Evolutionary conservation across 2,888 invertebrate genomes (phyloP).

Genomic region (Tachina fera): DNA sequence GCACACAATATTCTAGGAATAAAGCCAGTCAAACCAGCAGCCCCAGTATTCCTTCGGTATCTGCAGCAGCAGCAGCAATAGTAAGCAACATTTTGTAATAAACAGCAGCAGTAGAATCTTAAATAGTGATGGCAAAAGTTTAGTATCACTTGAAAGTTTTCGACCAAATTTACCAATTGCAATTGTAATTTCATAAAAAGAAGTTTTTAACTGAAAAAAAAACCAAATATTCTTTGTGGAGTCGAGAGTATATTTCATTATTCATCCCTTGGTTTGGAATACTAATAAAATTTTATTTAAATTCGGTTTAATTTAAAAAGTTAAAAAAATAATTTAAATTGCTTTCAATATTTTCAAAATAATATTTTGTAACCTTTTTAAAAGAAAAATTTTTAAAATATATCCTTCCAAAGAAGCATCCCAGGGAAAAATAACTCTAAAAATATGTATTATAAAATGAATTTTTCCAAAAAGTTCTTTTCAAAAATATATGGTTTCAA

Average conservation of each 20-base stretch:
- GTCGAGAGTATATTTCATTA: too few species aligned
- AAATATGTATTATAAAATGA: too few species aligned
- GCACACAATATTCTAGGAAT: slow-evolving; percentile 16
- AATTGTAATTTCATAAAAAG: background rate
- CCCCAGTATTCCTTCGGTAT: background rate
- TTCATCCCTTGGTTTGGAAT: too few species aligned
- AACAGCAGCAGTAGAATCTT: slow-evolving; percentile 20
- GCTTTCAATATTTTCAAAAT: too few species aligned
- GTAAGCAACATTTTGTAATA: slow-evolving; percentile 1
- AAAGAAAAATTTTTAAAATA: background rate
- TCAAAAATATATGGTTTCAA: too few species aligned
- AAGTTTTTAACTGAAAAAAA: background rate
- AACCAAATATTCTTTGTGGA: background rate
- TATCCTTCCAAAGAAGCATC: background rate
- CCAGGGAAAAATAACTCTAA: too few species aligned
- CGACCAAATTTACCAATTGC: slow-evolving; percentile 4
- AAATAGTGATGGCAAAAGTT: slow-evolving; percentile 22
- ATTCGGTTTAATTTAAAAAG: too few species aligned
- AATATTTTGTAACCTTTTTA: background rate
- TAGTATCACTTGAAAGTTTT: slow-evolving; percentile 21
- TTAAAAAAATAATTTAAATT: background rate
- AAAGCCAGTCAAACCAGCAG: background rate
- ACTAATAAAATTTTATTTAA: too few species aligned
- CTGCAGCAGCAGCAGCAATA: slow-evolving; percentile 1
- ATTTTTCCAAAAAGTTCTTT: too few species aligned